Conservation (phyloP, 2,888 invertebrate genomes). For the Oegoconia quadripuncta region DNA sequence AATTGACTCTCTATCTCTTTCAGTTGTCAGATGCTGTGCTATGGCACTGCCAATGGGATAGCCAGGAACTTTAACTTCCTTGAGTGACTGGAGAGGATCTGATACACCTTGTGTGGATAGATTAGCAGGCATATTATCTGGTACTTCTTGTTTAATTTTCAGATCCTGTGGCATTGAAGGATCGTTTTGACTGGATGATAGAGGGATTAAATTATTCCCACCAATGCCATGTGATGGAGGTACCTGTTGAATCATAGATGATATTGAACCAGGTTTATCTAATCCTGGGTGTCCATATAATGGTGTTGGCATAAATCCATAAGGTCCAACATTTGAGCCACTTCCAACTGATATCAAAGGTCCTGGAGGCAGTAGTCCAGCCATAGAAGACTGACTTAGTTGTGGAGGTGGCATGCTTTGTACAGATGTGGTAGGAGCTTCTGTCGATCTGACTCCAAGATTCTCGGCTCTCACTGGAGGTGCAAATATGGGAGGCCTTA, state of each 20-base stretch:
- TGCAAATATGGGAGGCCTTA: constrained; percentile 57
- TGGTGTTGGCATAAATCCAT: constrained; percentile 79
- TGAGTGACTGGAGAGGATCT: constrained; percentile 87
- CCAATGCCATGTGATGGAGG: constrained; percentile 54
- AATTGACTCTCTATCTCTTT: constrained; percentile 70
- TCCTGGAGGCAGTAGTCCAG: constrained; percentile 78
- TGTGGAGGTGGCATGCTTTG: constrained; percentile 66
- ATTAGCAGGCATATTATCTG: constrained; percentile 71
- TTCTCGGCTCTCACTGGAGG: constrained; percentile 63
- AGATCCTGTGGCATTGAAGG: constrained; percentile 72
- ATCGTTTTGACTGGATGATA: constrained; percentile 58
- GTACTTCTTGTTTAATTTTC: constrained; percentile 77
- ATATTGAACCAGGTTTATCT: constrained; percentile 62
- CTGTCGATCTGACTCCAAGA: constrained; percentile 58
- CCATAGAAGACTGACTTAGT: constrained; percentile 76
- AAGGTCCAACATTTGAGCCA: constrained; percentile 77
- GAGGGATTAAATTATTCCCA: constrained; percentile 49
- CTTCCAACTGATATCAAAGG: constrained; percentile 81
- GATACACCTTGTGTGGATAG: constrained; percentile 73
- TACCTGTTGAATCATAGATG: constrained; percentile 62
- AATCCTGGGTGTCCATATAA: constrained; percentile 66
- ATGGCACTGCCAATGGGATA: constrained; percentile 80
- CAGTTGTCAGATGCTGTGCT: constrained; percentile 68
- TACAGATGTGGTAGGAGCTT: constrained; percentile 50
- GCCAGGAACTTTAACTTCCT: constrained; percentile 89